Conservation (phyloP, 2,113 vertebrate species). For the Glareola pratincola region DNA sequence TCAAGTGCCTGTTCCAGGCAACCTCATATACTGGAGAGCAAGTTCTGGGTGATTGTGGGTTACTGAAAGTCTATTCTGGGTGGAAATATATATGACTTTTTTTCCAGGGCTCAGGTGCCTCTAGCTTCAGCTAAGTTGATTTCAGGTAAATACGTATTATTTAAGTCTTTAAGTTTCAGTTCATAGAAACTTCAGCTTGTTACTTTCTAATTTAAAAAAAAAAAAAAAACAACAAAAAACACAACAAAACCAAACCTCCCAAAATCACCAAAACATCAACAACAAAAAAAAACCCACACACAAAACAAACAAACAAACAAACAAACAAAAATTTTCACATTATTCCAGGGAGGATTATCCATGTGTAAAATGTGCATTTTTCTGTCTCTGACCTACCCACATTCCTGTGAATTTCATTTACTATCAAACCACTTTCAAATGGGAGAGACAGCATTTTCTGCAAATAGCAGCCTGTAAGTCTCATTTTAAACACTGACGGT, state of each 20-base stretch:
- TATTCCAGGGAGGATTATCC: background rate
- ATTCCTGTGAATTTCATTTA: background rate
- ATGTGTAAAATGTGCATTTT: background rate
- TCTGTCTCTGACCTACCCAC: background rate
- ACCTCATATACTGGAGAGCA: conserved; percentile 46
- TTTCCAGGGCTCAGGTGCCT: background rate
- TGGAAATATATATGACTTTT: background rate
- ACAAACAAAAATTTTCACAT: background rate
- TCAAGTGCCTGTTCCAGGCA: conserved; percentile 25
- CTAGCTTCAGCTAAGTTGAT: background rate
- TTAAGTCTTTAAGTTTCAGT: background rate
- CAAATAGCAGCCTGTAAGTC: background rate
- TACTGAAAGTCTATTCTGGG: conserved; percentile 34
- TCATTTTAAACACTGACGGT: conserved; percentile 3
- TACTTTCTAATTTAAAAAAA: background rate
- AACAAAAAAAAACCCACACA: too few species aligned
- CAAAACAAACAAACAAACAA: too few species aligned
- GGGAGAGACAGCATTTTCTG: background rate
- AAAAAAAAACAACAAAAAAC: background rate
- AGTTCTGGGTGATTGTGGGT: conserved; percentile 24
- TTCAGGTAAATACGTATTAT: background rate
- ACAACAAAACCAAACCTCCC: background rate
- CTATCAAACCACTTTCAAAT: background rate
- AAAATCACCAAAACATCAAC: background rate
- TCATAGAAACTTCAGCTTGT: background rate